Evolutionary conservation across 2,888 invertebrate genomes (phyloP).

Genomic region (Xestoiulus laeticollis): DNA sequence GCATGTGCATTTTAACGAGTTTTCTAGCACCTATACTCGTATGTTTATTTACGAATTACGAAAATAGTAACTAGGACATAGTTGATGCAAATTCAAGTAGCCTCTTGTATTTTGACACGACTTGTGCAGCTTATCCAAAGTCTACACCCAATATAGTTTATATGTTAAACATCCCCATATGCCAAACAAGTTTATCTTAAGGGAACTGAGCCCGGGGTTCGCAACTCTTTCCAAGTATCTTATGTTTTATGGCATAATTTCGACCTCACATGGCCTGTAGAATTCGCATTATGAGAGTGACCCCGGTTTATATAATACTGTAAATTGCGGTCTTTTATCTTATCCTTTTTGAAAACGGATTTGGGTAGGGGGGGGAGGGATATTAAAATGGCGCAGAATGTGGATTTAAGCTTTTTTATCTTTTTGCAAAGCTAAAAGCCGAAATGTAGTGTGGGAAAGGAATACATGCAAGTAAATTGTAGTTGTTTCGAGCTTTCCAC

Average conservation of each 20-base stretch:
- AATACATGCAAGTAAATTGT: not conserved
- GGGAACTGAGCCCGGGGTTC: not conserved
- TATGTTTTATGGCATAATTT: not conserved
- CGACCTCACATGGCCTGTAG: not conserved
- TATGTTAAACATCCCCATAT: not conserved
- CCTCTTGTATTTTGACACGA: not conserved
- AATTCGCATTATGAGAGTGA: not conserved
- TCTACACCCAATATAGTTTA: not conserved
- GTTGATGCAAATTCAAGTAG: not conserved
- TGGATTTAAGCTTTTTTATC: not conserved
- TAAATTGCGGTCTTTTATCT: not conserved
- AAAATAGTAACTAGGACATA: slow-evolving; percentile 31
- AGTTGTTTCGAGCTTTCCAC: not conserved
- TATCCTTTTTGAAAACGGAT: not conserved
- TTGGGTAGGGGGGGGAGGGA: not conserved
- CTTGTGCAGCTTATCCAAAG: not conserved
- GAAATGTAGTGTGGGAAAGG: not conserved
- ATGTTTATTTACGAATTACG: not conserved
- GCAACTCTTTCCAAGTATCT: not conserved
- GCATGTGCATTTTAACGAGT: not conserved
- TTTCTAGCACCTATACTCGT: not conserved
- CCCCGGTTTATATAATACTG: not conserved
- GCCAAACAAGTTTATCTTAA: not conserved
- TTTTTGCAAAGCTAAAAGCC: not conserved
- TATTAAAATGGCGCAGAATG: not conserved